These are phyloP conservation scores for Drosophila serrata DNA, from an alignment of 1,140 invertebrate genomes.

Conservation along the genomic window DNA sequence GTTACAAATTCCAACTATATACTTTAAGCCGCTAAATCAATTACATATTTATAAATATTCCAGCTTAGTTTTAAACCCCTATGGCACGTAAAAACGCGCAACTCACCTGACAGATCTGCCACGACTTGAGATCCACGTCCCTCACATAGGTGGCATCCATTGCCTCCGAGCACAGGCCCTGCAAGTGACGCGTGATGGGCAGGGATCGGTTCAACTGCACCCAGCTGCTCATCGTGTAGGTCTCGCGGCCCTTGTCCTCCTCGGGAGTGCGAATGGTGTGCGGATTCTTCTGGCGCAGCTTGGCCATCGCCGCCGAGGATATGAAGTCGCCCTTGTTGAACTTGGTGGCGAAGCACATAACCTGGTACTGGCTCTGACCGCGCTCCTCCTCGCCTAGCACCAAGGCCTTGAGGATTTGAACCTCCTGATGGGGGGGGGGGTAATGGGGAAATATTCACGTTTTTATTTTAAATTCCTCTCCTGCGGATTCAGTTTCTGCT, in stretches of 20 bases:
- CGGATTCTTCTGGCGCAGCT: slow-evolving; percentile 96
- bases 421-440: slow-evolving; percentile 89
- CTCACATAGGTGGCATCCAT: slow-evolving; percentile 91
- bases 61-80: neutral
- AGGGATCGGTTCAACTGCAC: slow-evolving; percentile 89
- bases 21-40: neutral
- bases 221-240: slow-evolving; percentile 93
- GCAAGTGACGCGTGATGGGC: slow-evolving; percentile 91
- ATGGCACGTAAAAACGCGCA: neutral
- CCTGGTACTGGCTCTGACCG: slow-evolving; percentile 95
- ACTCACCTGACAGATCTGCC: slow-evolving; percentile 90
- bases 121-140: slow-evolving; percentile 91
- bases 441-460: neutral
- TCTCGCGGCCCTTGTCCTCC: slow-evolving; percentile 93
- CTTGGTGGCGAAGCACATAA: slow-evolving; percentile 96
- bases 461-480: neutral
- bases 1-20: neutral
- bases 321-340: slow-evolving; percentile 97
- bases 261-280: slow-evolving; percentile 93
- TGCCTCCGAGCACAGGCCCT: slow-evolving; percentile 91
- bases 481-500: neutral
- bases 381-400: slow-evolving; percentile 98
- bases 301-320: slow-evolving; percentile 98
- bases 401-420: slow-evolving; percentile 95
- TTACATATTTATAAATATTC: no score